Evolutionary conservation across 2,797 vertebrate species (phyloP).

Genomic region (Poeciliopsis infans): DNA sequence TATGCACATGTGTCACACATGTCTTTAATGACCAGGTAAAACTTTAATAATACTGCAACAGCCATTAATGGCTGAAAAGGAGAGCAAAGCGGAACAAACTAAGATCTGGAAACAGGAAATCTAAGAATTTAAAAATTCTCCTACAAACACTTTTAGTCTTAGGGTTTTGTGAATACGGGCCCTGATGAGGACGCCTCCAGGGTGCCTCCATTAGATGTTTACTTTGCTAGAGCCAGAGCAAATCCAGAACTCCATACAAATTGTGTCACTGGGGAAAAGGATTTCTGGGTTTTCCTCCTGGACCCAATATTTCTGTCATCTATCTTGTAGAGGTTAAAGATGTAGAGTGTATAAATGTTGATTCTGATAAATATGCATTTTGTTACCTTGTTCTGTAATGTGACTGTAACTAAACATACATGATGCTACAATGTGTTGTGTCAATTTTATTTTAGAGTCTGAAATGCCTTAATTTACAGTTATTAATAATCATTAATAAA

Average conservation of each 20-base stretch:
- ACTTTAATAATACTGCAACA: neutral
- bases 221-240: neutral
- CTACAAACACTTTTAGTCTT: no score
- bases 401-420: neutral
- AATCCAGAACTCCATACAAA: neutral
- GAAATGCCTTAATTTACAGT: neutral
- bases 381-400: neutral
- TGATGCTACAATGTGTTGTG: neutral
- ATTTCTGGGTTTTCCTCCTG: neutral
- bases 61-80: neutral
- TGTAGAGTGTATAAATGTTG: neutral
- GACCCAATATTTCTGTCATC: neutral
- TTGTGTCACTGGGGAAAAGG: neutral
- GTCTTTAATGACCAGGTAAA: neutral
- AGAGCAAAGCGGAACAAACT: no score
- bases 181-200: neutral
- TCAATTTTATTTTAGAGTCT: neutral
- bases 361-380: neutral
- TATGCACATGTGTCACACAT: neutral
- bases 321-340: neutral
- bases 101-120: no score
- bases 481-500: neutral
- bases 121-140: no score
- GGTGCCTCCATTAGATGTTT: neutral
- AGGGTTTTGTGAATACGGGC: no score